Base-by-base conservation (phyloP, 1,140 invertebrate genomes). In the Mesaphorura yosii region DNA sequence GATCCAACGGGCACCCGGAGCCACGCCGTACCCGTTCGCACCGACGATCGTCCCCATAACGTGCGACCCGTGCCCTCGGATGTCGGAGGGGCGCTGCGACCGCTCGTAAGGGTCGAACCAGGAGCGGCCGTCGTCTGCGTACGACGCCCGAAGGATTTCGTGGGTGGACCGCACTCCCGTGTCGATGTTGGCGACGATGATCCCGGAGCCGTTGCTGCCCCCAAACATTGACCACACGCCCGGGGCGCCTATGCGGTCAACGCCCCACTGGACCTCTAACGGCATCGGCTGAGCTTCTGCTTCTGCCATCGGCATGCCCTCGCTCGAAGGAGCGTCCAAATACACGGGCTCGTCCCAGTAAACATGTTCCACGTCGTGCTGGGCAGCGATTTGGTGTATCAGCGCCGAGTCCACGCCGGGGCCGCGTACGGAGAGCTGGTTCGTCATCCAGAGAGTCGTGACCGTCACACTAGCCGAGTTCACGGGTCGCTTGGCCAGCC, bases 91-190 rank as follows among this genome's bases (percentile, higher is more conserved):
- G 4, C 3, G 20, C 3, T 17, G 6, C 10, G 39, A 3, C 2
- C n/a, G 3, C 15, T 45, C 19, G 42, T 45, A 53, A n/a, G 51
- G 51, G 27, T 53, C 51, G 4, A 53, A 53, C 51, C 51, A 53
- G 10, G n/a, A 17, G 42, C 47, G 23, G 10, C 14, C 10, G 19
- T 37, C 28, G 17, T 22, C 51, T 15, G 31, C 5, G 23, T 49
- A 46, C 15, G 34, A 31, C 14, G 25, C 22, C 20, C 7, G 14
- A 37, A 48, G 15, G 3, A 31, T 14, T 34, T 48, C 47, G 25
- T 48, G 47, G 6, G 3, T 31, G 4, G 4, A 4, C 10, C 25
- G 10, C 7, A 27, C 29, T 10, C 47, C 47, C 6, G 47, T 38
- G 27, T 48, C 47, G 19, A 48, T 37, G 12, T 19, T 48, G 4